These are phyloP conservation scores for Leptobrachium leishanense DNA, from an alignment of 2,113 vertebrate species.

Conservation along the genomic window DNA sequence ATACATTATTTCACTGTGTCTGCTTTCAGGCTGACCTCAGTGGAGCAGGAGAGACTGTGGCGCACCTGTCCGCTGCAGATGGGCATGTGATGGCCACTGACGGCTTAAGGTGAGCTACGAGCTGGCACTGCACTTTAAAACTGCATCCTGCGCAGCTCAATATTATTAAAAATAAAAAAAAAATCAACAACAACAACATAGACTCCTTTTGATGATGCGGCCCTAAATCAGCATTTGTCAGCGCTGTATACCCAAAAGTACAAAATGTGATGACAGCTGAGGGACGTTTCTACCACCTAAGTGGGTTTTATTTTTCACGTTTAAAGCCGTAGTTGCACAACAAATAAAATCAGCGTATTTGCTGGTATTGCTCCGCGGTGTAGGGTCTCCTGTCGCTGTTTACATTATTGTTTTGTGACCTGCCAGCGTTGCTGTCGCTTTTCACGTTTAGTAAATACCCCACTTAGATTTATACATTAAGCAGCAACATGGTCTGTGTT, in stretches of 20 bases:
- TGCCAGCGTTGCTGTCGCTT: too few species aligned
- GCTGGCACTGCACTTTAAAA: conserved; percentile 31
- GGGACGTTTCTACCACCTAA: neutral
- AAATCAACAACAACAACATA: too few species aligned
- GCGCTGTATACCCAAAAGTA: neutral
- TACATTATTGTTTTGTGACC: too few species aligned
- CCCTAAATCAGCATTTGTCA: neutral
- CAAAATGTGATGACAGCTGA: neutral
- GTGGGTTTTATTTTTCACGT: neutral
- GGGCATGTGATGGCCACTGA: conserved; percentile 12
- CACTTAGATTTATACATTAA: too few species aligned
- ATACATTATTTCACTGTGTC: neutral
- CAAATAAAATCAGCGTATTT: too few species aligned
- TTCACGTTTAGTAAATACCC: too few species aligned
- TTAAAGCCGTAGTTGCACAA: too few species aligned
- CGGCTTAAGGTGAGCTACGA: neutral
- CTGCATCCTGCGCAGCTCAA: neutral
- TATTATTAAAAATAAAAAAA: neutral
- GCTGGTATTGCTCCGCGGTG: too few species aligned
- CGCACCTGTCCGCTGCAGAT: neutral
- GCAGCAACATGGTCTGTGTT: too few species aligned
- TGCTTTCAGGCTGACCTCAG: conserved; percentile 21
- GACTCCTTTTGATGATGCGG: neutral
- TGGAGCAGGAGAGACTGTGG: neutral
- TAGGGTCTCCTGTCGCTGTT: too few species aligned